phyloP scores from a whole-genome alignment of 2,888 invertebrate genomes.

The Cheilosia vulpina region DNA sequence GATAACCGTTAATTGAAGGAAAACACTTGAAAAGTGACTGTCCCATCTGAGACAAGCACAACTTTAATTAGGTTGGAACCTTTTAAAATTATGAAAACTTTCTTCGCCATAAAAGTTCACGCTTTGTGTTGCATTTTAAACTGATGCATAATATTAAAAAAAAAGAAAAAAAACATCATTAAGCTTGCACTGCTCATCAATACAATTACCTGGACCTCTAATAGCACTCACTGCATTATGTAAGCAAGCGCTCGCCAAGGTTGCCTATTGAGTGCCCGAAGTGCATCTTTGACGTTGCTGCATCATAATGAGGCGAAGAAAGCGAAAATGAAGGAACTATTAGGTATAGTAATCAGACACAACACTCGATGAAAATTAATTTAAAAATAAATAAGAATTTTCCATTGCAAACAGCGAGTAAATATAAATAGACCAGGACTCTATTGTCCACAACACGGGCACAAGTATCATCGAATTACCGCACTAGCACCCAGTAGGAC shows the following conservation, averaged over 20 bases:
- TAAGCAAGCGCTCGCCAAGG: conserved; percentile 49
- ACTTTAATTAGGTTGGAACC: conserved; percentile 48
- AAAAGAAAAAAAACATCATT: conserved; percentile 46
- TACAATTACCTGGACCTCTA: conserved; percentile 59
- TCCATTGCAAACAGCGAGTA: conserved; percentile 28
- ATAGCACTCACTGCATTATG: conserved; percentile 57
- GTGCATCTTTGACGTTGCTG: conserved; percentile 39
- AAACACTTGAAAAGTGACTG: conserved; percentile 16
- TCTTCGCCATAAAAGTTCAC: not conserved
- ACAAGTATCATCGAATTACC: conserved; percentile 41
- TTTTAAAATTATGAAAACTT: conserved; percentile 11
- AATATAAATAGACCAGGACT: conserved; percentile 26
- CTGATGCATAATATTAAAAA: conserved; percentile 33
- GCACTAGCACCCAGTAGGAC: conserved; percentile 30
- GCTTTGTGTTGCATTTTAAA: conserved; percentile 21
- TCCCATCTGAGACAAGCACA: conserved; percentile 23
- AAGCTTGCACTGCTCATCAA: conserved; percentile 48
- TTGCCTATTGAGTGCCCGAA: conserved; percentile 29
- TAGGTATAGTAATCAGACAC: conserved; percentile 41
- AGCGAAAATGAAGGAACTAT: conserved; percentile 15
- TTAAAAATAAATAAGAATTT: conserved; percentile 65
- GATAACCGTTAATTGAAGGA: conserved; percentile 45
- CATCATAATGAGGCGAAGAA: conserved; percentile 6
- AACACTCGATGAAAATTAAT: conserved; percentile 50
- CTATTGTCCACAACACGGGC: not conserved